A percentile compares a stretch with the other conserved stretches of the same genome.
Conservation (phyloP, 2,888 invertebrate genomes). For the Drosophila cyrtoloma region DNA sequence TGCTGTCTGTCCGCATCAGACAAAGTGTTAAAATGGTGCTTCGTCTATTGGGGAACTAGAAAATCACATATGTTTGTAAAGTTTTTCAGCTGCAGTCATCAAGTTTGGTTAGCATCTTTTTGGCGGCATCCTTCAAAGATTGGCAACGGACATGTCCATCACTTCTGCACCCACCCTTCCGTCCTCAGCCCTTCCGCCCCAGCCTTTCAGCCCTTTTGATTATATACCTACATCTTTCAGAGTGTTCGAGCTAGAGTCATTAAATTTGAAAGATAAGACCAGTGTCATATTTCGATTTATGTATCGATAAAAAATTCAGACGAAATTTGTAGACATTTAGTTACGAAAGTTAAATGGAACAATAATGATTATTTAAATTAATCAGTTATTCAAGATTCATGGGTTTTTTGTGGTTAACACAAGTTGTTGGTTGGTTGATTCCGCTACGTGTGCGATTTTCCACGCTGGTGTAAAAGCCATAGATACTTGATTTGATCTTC, state of each 20-base stretch:
- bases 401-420: too few relatives aligned
- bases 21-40: not conserved
- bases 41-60: not conserved
- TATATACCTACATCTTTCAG: not conserved
- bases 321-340: too few relatives aligned
- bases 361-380: too few relatives aligned
- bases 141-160: not conserved
- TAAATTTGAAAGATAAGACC: not conserved
- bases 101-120: not conserved
- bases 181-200: not conserved
- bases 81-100: not conserved
- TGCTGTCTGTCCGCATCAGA: too few relatives aligned
- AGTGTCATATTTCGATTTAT: not conserved
- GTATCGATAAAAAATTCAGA: not conserved
- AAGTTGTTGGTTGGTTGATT: not conserved
- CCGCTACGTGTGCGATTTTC: not conserved
- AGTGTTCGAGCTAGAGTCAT: not conserved
- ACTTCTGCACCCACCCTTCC: not conserved
- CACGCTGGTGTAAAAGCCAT: not conserved
- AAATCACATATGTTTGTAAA: not conserved
- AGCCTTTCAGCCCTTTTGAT: not conserved
- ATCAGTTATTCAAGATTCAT: too few relatives aligned
- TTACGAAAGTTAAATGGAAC: too few relatives aligned
- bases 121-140: not conserved
- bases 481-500: conserved; percentile 24